Percentiles rank a stretch among this genome's conserved stretches.
phyloP scores from a whole-genome alignment of 2,888 invertebrate genomes.

The Polyploca ridens region DNA sequence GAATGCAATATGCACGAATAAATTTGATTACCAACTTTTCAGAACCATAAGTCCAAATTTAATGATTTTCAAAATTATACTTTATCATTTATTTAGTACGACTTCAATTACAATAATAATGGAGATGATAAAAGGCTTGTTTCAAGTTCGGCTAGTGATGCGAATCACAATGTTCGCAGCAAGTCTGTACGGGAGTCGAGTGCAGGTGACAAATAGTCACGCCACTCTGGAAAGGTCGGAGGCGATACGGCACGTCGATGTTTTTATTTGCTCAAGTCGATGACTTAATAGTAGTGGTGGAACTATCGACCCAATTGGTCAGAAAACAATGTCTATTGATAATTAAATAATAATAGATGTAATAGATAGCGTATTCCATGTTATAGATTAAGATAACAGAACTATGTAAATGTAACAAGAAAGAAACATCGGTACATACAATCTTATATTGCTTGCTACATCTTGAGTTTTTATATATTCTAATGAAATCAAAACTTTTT shows the following conservation, averaged over 20 bases:
- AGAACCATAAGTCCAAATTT: constrained; percentile 27
- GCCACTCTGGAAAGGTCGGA: constrained; percentile 75
- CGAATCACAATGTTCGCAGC: constrained; percentile 77
- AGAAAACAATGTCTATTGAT: background rate
- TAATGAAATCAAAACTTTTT: too few relatives aligned
- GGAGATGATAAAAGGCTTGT: constrained; percentile 38
- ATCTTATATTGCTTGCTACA: too few relatives aligned
- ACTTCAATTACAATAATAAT: constrained; percentile 29
- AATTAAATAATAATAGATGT: background rate
- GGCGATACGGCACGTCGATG: constrained; percentile 74
- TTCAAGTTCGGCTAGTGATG: constrained; percentile 57
- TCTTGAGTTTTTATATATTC: too few relatives aligned
- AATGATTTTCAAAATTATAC: constrained; percentile 27
- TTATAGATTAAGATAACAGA: too few relatives aligned
- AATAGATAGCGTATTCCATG: background rate
- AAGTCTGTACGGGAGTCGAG: constrained; percentile 80
- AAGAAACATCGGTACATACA: too few relatives aligned
- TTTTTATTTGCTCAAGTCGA: constrained; percentile 76
- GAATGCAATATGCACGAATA: constrained; percentile 71
- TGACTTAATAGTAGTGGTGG: constrained; percentile 78
- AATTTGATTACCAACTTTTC: constrained; percentile 46
- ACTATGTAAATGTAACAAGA: too few relatives aligned
- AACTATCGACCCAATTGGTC: constrained; percentile 48
- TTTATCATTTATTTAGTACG: constrained; percentile 23
- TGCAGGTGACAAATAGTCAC: constrained; percentile 83